These are phyloP conservation scores for Colistium nudipinnis DNA, from an alignment of 2,113 vertebrate species.

Conservation along the genomic window DNA sequence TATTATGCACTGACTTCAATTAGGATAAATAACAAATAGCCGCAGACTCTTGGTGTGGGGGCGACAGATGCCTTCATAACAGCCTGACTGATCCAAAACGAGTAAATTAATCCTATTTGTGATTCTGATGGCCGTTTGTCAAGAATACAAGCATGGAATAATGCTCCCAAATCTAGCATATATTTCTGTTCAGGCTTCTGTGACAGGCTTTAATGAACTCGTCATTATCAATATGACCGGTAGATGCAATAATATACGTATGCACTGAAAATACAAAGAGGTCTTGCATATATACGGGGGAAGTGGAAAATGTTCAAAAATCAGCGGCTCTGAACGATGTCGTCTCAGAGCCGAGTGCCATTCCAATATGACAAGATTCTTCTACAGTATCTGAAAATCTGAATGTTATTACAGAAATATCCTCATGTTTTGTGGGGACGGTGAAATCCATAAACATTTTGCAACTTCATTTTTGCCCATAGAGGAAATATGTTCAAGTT, in stretches of 20 bases:
- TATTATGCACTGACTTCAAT: conserved; percentile 87
- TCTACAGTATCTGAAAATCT: conserved; percentile 73
- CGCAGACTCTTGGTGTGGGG: conserved; percentile 46
- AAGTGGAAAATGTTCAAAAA: conserved; percentile 52
- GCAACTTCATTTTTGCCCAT: conserved; percentile 65
- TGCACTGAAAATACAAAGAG: conserved; percentile 82
- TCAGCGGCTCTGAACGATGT: conserved; percentile 58
- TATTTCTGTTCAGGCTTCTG: conserved; percentile 67
- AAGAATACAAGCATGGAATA: conserved; percentile 43
- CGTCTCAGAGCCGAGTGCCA: conserved; percentile 68
- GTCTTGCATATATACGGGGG: conserved; percentile 71
- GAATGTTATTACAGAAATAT: conserved; percentile 78
- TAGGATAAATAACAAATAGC: conserved; percentile 39
- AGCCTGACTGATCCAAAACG: conserved; percentile 67
- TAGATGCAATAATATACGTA: conserved; percentile 85
- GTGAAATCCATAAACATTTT: conserved; percentile 63
- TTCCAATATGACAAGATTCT: conserved; percentile 71
- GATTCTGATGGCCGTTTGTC: conserved; percentile 55
- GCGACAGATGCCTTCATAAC: conserved; percentile 64
- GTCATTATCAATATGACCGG: conserved; percentile 78
- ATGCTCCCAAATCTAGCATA: conserved; percentile 58
- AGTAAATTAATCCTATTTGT: conserved; percentile 61
- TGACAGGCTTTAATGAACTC: conserved; percentile 75
- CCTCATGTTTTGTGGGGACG: conserved; percentile 64
- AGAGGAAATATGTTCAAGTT: conserved; percentile 58